Evolutionary conservation across 2,888 invertebrate genomes (phyloP).

Genomic region (Cosmia trapezina): DNA sequence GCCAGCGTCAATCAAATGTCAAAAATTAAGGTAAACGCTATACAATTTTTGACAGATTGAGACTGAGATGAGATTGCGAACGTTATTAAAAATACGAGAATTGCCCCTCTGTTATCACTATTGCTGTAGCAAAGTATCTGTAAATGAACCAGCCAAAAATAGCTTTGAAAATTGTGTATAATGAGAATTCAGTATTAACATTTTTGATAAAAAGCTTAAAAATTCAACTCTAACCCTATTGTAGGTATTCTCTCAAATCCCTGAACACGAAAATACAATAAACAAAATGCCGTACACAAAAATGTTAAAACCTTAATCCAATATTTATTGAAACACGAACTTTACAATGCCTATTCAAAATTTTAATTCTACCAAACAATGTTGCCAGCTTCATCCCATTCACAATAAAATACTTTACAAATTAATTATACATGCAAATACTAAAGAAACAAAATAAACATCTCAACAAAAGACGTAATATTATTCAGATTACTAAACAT

Average conservation of each 20-base stretch:
- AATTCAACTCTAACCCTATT: background rate
- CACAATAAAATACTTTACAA: conserved; percentile 43
- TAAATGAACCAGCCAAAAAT: background rate
- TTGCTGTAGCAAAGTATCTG: background rate
- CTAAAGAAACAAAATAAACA: conserved; percentile 62
- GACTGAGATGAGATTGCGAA: too few relatives aligned
- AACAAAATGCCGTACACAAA: background rate
- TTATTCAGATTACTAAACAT: conserved; percentile 56
- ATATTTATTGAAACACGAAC: conserved; percentile 29
- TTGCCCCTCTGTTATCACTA: background rate
- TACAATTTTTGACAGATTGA: too few relatives aligned
- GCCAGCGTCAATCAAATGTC: too few relatives aligned
- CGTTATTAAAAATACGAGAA: too few relatives aligned
- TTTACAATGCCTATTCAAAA: conserved; percentile 25
- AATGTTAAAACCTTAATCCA: conserved; percentile 19
- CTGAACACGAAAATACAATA: background rate
- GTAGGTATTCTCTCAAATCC: background rate
- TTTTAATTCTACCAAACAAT: conserved; percentile 14
- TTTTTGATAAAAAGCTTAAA: background rate
- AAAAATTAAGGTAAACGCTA: too few relatives aligned
- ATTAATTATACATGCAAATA: conserved; percentile 62
- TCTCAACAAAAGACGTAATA: conserved; percentile 55
- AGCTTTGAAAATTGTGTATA: background rate
- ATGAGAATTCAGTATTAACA: background rate
- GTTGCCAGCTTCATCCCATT: conserved; percentile 12